A percentile compares a stretch with the other conserved stretches of the same genome.
Evolutionary conservation across 2,888 invertebrate species (phyloP).

Genomic region (Apeira syringaria): DNA sequence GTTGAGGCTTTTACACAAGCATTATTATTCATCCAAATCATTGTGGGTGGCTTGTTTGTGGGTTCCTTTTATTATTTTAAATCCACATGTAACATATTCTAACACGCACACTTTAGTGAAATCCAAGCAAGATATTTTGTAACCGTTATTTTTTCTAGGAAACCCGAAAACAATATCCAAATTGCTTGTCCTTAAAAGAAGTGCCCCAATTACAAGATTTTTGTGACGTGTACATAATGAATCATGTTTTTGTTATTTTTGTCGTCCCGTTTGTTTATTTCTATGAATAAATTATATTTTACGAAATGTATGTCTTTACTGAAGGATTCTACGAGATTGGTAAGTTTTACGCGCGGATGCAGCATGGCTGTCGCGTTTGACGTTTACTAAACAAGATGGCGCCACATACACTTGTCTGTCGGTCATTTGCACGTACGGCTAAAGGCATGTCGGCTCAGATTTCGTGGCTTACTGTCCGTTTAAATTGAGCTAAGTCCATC

Average conservation of each 20-base stretch:
- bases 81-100: too few species aligned
- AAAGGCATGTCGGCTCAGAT: conserved; percentile 27
- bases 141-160: conserved; percentile 27
- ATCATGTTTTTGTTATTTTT: conserved; percentile 18
- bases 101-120: too few species aligned
- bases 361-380: conserved; percentile 41
- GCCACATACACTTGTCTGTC: conserved; percentile 14
- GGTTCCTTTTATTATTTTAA: too few species aligned
- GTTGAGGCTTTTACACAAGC: too few species aligned
- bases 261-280: conserved; percentile 29
- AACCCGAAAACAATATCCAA: conserved; percentile 19
- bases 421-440: conserved; percentile 33
- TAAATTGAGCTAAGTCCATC: neutral
- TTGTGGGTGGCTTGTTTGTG: too few species aligned
- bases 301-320: conserved; percentile 55
- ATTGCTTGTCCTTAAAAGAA: conserved; percentile 5
- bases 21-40: too few species aligned
- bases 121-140: too few species aligned
- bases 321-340: conserved; percentile 79
- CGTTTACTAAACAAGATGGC: conserved; percentile 29
- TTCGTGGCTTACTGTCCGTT: conserved; percentile 14
- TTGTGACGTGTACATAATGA: conserved; percentile 22
- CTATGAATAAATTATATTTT: conserved; percentile 39
- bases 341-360: conserved; percentile 46
- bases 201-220: conserved; percentile 18